A percentile compares a stretch with the other conserved stretches of the same genome.
phyloP scores from a whole-genome alignment of 2,888 invertebrate species.

The Hylaea fasciaria region DNA sequence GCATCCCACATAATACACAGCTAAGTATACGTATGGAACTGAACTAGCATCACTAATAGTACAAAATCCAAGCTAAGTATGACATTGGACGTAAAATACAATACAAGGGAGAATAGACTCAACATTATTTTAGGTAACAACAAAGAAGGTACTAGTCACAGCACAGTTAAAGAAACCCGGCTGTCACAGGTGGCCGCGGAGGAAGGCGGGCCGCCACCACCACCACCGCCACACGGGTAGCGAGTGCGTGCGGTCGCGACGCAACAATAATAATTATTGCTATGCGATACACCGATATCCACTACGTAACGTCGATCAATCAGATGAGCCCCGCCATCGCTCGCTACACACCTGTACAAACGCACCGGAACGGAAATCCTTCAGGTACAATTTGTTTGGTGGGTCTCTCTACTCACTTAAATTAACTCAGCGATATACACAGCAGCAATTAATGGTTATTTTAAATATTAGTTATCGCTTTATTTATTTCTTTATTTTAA shows the following conservation, averaged over 20 bases:
- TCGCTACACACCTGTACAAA: neutral
- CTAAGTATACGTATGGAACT: constrained; percentile 48
- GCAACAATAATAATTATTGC: constrained; percentile 60
- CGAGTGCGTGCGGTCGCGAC: constrained; percentile 30
- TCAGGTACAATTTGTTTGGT: constrained; percentile 20
- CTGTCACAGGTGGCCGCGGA: constrained; percentile 16
- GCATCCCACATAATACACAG: constrained; percentile 63
- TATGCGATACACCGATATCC: constrained; percentile 64
- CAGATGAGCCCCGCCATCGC: constrained; percentile 32
- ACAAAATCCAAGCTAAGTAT: constrained; percentile 53
- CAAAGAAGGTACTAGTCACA: constrained; percentile 36
- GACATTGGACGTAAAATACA: constrained; percentile 47
- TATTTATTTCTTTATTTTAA: constrained; percentile 53
- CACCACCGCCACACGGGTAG: constrained; percentile 18
- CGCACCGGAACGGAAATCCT: constrained; percentile 10
- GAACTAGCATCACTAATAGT: constrained; percentile 63
- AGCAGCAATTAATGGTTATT: constrained; percentile 56
- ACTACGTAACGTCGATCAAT: constrained; percentile 45
- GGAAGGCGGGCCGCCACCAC: constrained; percentile 1
- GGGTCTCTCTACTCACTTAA: constrained; percentile 48
- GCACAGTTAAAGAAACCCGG: constrained; percentile 32
- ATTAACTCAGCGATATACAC: constrained; percentile 61
- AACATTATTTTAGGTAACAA: constrained; percentile 26
- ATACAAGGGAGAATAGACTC: constrained; percentile 21
- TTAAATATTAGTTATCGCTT: constrained; percentile 61